Evolutionary conservation across 2,797 vertebrate species (phyloP).

Genomic region (Siniperca scherzeri): DNA sequence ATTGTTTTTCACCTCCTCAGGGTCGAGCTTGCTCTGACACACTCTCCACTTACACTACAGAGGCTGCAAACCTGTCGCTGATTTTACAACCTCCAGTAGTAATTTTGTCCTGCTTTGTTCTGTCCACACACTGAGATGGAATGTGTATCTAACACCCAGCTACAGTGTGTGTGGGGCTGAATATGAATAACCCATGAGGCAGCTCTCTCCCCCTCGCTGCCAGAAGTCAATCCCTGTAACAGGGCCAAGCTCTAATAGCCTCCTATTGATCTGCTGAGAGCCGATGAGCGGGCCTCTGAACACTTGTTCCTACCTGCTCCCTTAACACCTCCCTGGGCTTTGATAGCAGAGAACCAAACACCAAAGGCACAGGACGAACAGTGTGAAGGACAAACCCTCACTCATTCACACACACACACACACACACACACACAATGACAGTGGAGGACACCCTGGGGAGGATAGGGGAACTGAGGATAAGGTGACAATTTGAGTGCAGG

Average conservation of each 20-base stretch:
- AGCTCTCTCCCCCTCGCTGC: slow-evolving; percentile 49
- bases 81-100: slow-evolving; percentile 51
- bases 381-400: slow-evolving; percentile 67
- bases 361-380: slow-evolving; percentile 60
- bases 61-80: not conserved
- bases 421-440: slow-evolving; percentile 5
- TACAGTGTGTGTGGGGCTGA: slow-evolving; percentile 50
- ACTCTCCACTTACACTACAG: not conserved
- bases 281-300: slow-evolving; percentile 78
- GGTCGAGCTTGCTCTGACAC: slow-evolving; percentile 1
- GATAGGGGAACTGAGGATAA: slow-evolving; percentile 32
- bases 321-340: slow-evolving; percentile 79
- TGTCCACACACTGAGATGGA: slow-evolving; percentile 51
- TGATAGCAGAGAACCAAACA: slow-evolving; percentile 73
- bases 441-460: slow-evolving; percentile 48
- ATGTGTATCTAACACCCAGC: slow-evolving; percentile 67
- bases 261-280: slow-evolving; percentile 82
- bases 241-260: slow-evolving; percentile 83
- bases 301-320: slow-evolving; percentile 81
- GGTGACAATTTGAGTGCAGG: slow-evolving; percentile 41
- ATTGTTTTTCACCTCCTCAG: slow-evolving; percentile 10
- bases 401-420: slow-evolving; percentile 17
- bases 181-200: slow-evolving; percentile 79
- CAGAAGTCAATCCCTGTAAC: slow-evolving; percentile 82
- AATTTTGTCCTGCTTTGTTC: slow-evolving; percentile 57